phyloP scores from a whole-genome alignment of 2,888 invertebrate species.

The Drosophila yooni region DNA sequence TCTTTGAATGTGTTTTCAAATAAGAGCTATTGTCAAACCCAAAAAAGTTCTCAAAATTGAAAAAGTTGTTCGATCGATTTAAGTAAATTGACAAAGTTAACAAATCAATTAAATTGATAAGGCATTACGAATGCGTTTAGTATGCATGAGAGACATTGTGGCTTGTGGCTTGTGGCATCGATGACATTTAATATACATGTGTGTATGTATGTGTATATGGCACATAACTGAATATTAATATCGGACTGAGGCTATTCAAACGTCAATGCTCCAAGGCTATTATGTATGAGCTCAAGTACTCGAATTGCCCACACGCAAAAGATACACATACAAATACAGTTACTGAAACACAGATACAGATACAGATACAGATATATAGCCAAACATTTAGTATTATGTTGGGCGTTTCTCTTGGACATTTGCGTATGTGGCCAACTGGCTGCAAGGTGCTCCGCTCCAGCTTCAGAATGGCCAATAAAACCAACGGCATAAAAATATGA shows the following conservation, averaged over 20 bases:
- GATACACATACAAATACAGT: conserved; percentile 2
- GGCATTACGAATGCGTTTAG: background rate
- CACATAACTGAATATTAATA: conserved; percentile 14
- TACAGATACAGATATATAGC: conserved; percentile 2
- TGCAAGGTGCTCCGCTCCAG: conserved; percentile 60
- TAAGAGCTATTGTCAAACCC: background rate
- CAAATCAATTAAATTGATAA: background rate
- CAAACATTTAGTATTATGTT: conserved; percentile 2
- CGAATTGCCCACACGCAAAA: conserved; percentile 27
- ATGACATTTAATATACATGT: background rate
- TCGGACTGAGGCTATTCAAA: conserved; percentile 5
- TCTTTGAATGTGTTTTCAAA: background rate
- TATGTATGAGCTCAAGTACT: conserved; percentile 36
- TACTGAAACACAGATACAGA: background rate
- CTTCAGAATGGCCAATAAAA: conserved; percentile 71
- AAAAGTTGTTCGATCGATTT: background rate
- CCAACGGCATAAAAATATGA: conserved; percentile 73
- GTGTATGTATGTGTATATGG: background rate
- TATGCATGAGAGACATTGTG: background rate
- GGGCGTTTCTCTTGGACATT: conserved; percentile 26
- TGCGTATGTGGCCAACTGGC: conserved; percentile 43
- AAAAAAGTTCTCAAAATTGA: background rate
- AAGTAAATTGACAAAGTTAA: background rate
- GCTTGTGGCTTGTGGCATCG: background rate
- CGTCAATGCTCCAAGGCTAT: conserved; percentile 22